phyloP scores from a whole-genome alignment of 2,797 vertebrate genomes.

The Sebastes hubbsi region DNA sequence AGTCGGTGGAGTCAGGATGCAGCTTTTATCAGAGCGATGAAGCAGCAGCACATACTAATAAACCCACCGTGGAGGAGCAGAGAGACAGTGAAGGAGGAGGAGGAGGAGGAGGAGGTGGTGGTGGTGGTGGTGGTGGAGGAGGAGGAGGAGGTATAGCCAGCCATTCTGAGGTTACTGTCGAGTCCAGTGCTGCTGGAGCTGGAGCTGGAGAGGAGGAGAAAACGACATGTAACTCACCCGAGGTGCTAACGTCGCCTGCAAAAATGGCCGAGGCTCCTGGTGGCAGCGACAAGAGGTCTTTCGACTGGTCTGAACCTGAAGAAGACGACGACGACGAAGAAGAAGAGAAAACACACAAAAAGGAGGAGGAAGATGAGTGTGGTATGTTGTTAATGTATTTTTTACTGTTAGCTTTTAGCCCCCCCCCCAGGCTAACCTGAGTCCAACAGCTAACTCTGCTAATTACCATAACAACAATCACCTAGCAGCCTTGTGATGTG shows the following conservation, averaged over 20 bases:
- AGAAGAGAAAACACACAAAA: not conserved
- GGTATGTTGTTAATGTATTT: constrained; percentile 65
- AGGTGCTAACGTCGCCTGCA: constrained; percentile 47
- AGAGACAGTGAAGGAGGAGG: not conserved
- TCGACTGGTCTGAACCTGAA: constrained; percentile 70
- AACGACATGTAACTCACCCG: constrained; percentile 51
- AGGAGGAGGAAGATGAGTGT: constrained; percentile 41
- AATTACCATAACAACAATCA: not conserved
- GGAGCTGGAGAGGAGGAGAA: constrained; percentile 45
- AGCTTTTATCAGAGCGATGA: not conserved
- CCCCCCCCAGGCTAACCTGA: constrained; percentile 35
- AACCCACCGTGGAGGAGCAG: constrained; percentile 15
- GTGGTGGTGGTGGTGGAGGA: accelerated
- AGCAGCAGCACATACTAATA: not conserved
- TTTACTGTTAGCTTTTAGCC: constrained; percentile 58
- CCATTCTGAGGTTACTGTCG: constrained; percentile 58
- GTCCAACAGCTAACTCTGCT: constrained; percentile 15
- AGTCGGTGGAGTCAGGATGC: constrained; percentile 17
- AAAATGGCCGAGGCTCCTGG: constrained; percentile 53
- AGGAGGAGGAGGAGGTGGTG: too few species aligned
- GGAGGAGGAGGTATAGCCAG: constrained; percentile 18
- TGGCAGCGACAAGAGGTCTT: constrained; percentile 37
- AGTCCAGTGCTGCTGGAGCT: constrained; percentile 59
- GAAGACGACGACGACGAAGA: constrained; percentile 29
- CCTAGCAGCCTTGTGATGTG: not conserved